Evolutionary conservation across 2,888 invertebrate genomes (phyloP).

Genomic region (Herminia tarsipennalis): DNA sequence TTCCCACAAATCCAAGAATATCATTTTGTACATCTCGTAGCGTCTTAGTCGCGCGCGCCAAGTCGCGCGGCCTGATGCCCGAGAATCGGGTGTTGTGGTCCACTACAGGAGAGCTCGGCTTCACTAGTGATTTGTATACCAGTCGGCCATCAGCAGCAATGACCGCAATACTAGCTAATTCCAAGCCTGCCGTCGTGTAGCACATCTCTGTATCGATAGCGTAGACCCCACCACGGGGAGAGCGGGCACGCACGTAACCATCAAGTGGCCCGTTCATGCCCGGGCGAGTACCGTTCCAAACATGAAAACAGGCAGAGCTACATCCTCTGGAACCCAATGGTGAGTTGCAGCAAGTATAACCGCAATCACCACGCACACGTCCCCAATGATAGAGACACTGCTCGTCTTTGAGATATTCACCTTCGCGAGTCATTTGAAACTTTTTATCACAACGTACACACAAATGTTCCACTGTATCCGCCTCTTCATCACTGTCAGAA

Average conservation of each 20-base stretch:
- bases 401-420: constrained; percentile 90
- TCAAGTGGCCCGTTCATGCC: constrained; percentile 91
- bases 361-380: constrained; percentile 85
- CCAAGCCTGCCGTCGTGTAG: constrained; percentile 94
- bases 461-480: constrained; percentile 85
- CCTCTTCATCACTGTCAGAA: constrained; percentile 85
- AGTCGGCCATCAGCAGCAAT: constrained; percentile 90
- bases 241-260: constrained; percentile 87
- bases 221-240: constrained; percentile 87
- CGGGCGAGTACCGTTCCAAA: constrained; percentile 90
- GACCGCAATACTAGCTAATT: constrained; percentile 95
- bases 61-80: constrained; percentile 90
- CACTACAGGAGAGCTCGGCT: constrained; percentile 92
- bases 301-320: constrained; percentile 87
- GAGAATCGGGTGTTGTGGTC: constrained; percentile 98
- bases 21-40: constrained; percentile 94
- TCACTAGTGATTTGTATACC: constrained; percentile 94
- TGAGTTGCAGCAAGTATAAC: constrained; percentile 88
- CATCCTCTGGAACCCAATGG: constrained; percentile 87
- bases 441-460: constrained; percentile 90
- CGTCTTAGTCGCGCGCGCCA: constrained; percentile 87
- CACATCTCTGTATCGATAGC: constrained; percentile 99
- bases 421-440: constrained; percentile 89
- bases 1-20: constrained; percentile 91
- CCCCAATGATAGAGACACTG: constrained; percentile 96